Conservation (phyloP, 2,888 invertebrate species). For the Phytoseiulus persimilis region DNA sequence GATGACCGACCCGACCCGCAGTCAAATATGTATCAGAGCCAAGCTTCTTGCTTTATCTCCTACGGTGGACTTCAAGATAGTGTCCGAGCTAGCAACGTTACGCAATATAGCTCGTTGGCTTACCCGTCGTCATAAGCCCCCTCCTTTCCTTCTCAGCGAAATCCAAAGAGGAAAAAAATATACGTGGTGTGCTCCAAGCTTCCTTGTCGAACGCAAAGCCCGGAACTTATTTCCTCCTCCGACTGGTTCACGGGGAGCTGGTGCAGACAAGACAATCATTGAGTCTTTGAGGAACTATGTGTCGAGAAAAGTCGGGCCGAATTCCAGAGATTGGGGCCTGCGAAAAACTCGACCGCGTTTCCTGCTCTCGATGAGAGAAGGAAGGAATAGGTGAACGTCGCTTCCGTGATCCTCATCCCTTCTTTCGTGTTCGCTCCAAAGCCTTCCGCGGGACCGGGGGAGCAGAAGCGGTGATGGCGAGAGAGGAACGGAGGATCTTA, state of each 20-base stretch:
- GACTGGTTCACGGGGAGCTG: too few species aligned
- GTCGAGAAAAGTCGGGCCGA: too few species aligned
- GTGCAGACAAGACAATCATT: too few species aligned
- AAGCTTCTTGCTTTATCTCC: neutral
- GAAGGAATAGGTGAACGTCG: neutral
- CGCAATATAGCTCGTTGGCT: neutral
- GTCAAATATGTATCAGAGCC: slow-evolving; percentile 5
- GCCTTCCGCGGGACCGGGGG: neutral
- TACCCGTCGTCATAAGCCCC: neutral
- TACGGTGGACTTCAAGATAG: neutral
- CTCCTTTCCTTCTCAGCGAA: neutral
- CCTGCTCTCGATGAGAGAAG: neutral
- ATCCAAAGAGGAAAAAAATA: neutral
- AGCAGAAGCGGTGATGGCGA: neutral
- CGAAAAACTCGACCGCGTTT: too few species aligned
- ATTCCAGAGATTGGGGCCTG: too few species aligned
- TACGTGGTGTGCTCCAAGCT: neutral
- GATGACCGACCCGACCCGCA: neutral
- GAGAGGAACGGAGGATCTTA: neutral
- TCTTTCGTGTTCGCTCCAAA: neutral
- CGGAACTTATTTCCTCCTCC: too few species aligned
- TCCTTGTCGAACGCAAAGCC: too few species aligned
- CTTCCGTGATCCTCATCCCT: neutral
- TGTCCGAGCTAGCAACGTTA: neutral
- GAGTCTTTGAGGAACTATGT: too few species aligned